phyloP scores from a whole-genome alignment of 2,797 vertebrate species.

The Syndactyla subalaris region DNA sequence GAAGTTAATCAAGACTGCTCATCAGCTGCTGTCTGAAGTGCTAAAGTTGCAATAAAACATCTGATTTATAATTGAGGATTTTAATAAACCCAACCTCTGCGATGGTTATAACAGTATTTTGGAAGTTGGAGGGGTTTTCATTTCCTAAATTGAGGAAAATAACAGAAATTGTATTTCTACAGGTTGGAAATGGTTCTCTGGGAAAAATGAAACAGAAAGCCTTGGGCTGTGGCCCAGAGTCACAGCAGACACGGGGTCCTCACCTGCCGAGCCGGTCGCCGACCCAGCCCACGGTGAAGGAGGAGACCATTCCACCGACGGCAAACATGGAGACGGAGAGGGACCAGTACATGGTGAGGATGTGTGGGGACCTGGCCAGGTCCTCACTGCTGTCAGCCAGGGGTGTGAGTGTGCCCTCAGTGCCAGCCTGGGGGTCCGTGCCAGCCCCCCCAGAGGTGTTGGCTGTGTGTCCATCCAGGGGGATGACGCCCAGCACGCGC shows the following conservation, averaged over 20 bases:
- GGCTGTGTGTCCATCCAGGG: background rate
- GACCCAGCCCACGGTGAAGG: slow-evolving; percentile 92
- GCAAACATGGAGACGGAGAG: slow-evolving; percentile 92
- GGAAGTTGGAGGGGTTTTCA: background rate
- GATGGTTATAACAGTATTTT: background rate
- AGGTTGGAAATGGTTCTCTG: rapidly evolving
- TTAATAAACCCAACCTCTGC: background rate
- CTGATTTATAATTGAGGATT: background rate
- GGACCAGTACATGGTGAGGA: slow-evolving; percentile 90
- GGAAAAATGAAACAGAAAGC: background rate
- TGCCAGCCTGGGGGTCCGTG: background rate
- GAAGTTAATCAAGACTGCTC: background rate
- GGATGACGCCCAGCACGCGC: slow-evolving; percentile 75
- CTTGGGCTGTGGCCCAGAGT: background rate
- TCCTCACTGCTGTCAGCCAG: rapidly evolving
- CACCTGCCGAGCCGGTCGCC: slow-evolving; percentile 90
- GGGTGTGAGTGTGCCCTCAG: background rate
- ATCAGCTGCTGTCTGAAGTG: background rate
- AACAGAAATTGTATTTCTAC: background rate
- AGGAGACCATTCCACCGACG: slow-evolving; percentile 91
- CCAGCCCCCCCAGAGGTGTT: background rate
- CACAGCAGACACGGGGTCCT: background rate
- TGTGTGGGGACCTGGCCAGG: background rate
- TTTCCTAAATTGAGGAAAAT: background rate
- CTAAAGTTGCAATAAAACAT: background rate